Base-by-base conservation (phyloP, 2,888 invertebrate species). In the Chrysomela aeneicollis region DNA sequence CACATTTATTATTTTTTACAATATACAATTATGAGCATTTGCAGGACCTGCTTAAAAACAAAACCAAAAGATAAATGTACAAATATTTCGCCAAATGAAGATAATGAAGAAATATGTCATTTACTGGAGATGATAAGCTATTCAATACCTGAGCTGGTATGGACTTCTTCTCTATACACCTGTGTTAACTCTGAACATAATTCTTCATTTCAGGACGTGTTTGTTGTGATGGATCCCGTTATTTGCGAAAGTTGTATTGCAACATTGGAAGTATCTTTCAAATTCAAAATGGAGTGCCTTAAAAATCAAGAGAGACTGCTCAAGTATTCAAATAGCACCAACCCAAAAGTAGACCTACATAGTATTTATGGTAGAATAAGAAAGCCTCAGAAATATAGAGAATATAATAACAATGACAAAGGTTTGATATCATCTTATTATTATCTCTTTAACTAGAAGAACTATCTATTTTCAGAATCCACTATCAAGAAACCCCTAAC, bases 221-320 rank as follows among this genome's bases (percentile, higher is more conserved):
- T 63, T 50, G 47, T 68, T 19, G 55, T 70, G n/a, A 50, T 57
- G 49, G 55, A 64, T 46, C 68, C 68, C 47, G 62, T 59, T 12
- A 70, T 73, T 42, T 73, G 73, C 58, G 32, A 47, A n/a, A 35
- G 32, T 42, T 73, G 73, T 50, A 53, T 69, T 3, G 53, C 67
- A 32, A 18, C 54, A 2, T 46, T 73, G 2, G 65, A 68, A 58
- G 59, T 55, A 10, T 66, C 67, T 3, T 73, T 68, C 51, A 67
- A 67, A 51, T 73, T 73, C 42, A 73, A 71, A 69, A 68, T 54
- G 21, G 65, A 65, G 64, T 70, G 69, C 67, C 63, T 70, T 59
- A 60, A 60, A 53, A 64, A 65, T 42, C 61, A 70, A 50, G 61
- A 60, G 22, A 69, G 63, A 26, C 57, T 59, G 9, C 37, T 59